Evolutionary conservation across 2,888 invertebrate species (phyloP).

Genomic region (Erebia ligea): DNA sequence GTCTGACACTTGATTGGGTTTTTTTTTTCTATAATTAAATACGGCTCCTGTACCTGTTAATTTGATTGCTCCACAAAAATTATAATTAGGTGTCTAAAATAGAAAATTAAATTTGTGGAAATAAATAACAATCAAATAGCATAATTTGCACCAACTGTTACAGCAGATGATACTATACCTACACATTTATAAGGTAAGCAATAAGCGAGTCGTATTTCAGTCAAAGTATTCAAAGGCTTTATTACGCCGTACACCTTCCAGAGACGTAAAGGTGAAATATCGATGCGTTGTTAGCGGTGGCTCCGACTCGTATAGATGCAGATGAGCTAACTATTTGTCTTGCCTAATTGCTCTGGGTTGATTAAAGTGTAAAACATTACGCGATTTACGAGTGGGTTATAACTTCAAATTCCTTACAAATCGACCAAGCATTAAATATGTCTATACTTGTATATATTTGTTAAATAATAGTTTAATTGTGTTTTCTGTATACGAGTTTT

Average conservation of each 20-base stretch:
- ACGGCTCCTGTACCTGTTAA: no score
- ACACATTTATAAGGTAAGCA: not conserved
- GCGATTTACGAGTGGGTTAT: constrained; percentile 58
- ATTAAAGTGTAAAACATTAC: constrained; percentile 82
- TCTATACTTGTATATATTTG: no score
- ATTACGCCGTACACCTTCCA: constrained; percentile 23
- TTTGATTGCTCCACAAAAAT: no score
- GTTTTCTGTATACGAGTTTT: no score
- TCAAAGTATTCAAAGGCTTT: constrained; percentile 25
- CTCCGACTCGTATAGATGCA: constrained; percentile 80
- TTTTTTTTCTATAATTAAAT: no score
- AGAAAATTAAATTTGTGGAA: not conserved
- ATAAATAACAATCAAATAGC: not conserved
- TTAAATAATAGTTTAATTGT: no score
- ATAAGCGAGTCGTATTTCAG: constrained; percentile 21
- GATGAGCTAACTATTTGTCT: constrained; percentile 82
- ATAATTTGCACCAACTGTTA: constrained; percentile 15
- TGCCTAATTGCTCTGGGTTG: constrained; percentile 79
- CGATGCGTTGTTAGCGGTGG: constrained; percentile 68
- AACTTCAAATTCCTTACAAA: constrained; percentile 36
- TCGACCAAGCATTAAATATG: not conserved
- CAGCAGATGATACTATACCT: constrained; percentile 4
- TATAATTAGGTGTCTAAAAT: not conserved
- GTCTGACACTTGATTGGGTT: no score
- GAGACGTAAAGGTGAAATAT: constrained; percentile 48